These are phyloP conservation scores for Drosophila mayaguana DNA, from an alignment of 2,888 invertebrate species.

Conservation along the genomic window DNA sequence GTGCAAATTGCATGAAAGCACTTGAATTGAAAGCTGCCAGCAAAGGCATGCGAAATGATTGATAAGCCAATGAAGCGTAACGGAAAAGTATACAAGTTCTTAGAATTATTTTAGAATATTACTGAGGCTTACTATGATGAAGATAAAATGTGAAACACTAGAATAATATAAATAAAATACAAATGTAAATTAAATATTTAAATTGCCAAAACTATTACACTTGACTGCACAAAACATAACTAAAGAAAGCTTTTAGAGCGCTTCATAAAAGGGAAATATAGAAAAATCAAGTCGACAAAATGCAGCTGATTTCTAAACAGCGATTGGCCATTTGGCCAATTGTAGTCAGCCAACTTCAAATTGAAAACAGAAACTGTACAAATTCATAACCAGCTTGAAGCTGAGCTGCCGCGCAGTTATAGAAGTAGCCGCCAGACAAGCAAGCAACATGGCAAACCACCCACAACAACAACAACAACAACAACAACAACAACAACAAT, in stretches of 20 bases:
- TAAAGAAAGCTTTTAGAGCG: not conserved
- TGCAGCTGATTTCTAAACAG: slow-evolving; percentile 15
- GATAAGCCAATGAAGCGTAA: not conserved
- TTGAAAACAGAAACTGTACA: slow-evolving; percentile 62
- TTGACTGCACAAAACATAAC: not conserved
- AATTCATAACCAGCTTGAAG: slow-evolving; percentile 67
- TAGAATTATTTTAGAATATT: not conserved
- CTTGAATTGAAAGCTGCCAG: not conserved
- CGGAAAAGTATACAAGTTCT: not conserved
- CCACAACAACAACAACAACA: slow-evolving; percentile 29
- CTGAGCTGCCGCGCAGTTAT: slow-evolving; percentile 14
- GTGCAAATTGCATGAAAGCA: slow-evolving; percentile 29
- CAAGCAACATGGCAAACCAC: slow-evolving; percentile 27
- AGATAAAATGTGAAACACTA: not conserved
- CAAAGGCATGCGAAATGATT: slow-evolving; percentile 26
- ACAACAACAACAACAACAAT: slow-evolving; percentile 24
- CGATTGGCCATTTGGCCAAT: slow-evolving; percentile 23
- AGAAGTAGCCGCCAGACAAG: slow-evolving; percentile 45
- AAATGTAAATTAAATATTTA: not conserved
- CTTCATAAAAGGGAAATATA: not conserved
- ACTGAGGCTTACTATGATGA: not conserved
- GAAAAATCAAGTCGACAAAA: not conserved
- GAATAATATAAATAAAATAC: not conserved
- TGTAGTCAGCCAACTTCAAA: slow-evolving; percentile 26
- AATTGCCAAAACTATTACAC: not conserved